Conservation (phyloP, 1,140 invertebrate species). For the Drosophila pallidifrons region DNA sequence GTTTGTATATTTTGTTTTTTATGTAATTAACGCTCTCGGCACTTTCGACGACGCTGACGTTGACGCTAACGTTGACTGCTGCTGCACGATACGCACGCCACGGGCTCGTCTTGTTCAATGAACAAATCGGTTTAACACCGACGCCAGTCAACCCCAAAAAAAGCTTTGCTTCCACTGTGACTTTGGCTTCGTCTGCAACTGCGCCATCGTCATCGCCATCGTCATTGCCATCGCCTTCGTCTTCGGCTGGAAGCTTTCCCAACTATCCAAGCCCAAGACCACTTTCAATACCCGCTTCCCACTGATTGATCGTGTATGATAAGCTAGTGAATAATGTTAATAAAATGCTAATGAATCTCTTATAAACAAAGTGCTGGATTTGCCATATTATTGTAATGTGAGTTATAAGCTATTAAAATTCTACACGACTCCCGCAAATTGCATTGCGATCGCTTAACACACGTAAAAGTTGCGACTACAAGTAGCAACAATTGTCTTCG, state of each 20-base stretch:
- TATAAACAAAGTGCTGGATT: no score
- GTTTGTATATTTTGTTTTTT: conserved; percentile 30
- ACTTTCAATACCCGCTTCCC: conserved; percentile 7
- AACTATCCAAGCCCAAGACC: conserved; percentile 41
- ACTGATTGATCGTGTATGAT: no score
- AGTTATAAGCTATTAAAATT: no score
- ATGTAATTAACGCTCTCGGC: conserved; percentile 38
- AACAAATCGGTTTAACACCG: conserved; percentile 62
- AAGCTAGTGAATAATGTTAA: no score
- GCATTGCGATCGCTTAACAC: no score
- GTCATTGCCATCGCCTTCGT: no score
- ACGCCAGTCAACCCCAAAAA: conserved; percentile 29
- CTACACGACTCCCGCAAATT: no score
- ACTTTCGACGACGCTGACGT: conserved; percentile 12
- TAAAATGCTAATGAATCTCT: no score
- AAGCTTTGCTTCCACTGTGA: conserved; percentile 12
- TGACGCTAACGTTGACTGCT: background rate
- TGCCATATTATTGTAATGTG: no score
- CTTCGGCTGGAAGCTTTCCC: conserved; percentile 43
- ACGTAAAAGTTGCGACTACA: no score
- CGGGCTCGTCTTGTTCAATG: conserved; percentile 78
- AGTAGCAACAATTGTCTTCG: no score
- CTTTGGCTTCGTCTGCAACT: conserved; percentile 8
- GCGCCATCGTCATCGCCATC: no score
- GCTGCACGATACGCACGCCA: conserved; percentile 74